phyloP scores from a whole-genome alignment of 2,113 vertebrate species.

The Dicaeum eximium region DNA sequence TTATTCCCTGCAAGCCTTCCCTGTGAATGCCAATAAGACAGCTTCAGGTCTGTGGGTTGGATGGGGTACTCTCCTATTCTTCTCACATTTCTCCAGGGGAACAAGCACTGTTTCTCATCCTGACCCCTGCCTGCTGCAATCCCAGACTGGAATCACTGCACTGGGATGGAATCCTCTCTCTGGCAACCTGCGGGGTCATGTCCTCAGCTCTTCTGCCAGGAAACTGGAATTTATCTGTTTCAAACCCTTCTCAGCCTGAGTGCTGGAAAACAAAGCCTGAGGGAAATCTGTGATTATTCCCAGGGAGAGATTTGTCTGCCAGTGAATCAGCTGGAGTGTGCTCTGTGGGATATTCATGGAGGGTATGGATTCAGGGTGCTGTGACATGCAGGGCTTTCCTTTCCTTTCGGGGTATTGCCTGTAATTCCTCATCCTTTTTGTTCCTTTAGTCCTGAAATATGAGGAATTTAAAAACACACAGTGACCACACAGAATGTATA shows the following conservation, averaged over 20 bases:
- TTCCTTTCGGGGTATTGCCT: neutral
- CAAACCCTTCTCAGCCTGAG: neutral
- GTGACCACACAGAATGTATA: neutral
- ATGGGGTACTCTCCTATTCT: neutral
- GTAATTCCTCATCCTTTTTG: neutral
- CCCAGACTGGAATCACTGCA: neutral
- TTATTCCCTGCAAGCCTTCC: neutral
- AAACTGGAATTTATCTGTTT: neutral
- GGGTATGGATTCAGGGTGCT: neutral
- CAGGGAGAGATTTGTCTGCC: neutral
- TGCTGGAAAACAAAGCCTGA: neutral
- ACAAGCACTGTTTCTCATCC: neutral
- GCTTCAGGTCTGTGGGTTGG: neutral
- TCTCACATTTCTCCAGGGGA: constrained; percentile 2
- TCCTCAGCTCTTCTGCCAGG: neutral
- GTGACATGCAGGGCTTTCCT: neutral
- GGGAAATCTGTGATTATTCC: neutral
- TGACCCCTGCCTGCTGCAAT: constrained; percentile 16
- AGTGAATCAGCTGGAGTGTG: neutral
- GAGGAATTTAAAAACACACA: neutral
- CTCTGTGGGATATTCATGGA: neutral
- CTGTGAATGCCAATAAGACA: neutral
- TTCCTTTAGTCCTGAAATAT: neutral
- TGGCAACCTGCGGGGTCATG: neutral
- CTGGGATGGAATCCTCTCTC: constrained; percentile 16